A percentile compares a stretch with the other conserved stretches of the same genome.
These are phyloP conservation scores for Pleuronectes platessa DNA, from an alignment of 2,113 vertebrate species.

Conservation along the genomic window DNA sequence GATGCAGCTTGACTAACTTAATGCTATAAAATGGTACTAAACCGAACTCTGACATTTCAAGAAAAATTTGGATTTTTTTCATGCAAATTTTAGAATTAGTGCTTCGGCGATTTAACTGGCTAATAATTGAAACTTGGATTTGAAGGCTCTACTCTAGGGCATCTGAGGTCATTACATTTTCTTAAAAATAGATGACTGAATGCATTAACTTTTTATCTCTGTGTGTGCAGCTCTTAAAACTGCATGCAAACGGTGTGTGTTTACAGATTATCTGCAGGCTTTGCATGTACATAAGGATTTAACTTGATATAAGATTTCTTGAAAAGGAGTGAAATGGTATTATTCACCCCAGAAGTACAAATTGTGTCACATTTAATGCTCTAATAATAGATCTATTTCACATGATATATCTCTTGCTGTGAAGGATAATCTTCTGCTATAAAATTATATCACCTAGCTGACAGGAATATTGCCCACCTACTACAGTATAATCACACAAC, in stretches of 20 bases:
- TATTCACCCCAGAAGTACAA: constrained; percentile 54
- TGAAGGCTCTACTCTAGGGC: constrained; percentile 32
- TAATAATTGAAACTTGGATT: constrained; percentile 45
- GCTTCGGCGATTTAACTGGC: constrained; percentile 48
- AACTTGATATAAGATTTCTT: constrained; percentile 38
- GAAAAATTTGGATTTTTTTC: not conserved
- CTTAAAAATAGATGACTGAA: constrained; percentile 57
- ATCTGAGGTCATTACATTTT: constrained; percentile 58
- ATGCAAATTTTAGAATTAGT: constrained; percentile 18
- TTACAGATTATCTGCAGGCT: not conserved
- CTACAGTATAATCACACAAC: constrained; percentile 69
- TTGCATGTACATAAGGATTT: constrained; percentile 10
- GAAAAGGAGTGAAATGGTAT: constrained; percentile 33
- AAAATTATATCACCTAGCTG: constrained; percentile 73
- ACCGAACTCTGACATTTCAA: constrained; percentile 1
- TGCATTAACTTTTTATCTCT: constrained; percentile 48
- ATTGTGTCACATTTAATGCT: constrained; percentile 62
- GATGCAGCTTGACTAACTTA: not conserved
- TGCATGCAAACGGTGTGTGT: constrained; percentile 10
- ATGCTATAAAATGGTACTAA: not conserved
- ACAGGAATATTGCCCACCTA: constrained; percentile 71
- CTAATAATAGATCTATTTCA: constrained; percentile 71
- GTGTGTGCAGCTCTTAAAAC: constrained; percentile 12
- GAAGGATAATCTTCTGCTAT: constrained; percentile 72
- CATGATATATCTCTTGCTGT: constrained; percentile 60